phyloP scores from a whole-genome alignment of 2,113 vertebrate genomes.

The Eptesicus fuscus region DNA sequence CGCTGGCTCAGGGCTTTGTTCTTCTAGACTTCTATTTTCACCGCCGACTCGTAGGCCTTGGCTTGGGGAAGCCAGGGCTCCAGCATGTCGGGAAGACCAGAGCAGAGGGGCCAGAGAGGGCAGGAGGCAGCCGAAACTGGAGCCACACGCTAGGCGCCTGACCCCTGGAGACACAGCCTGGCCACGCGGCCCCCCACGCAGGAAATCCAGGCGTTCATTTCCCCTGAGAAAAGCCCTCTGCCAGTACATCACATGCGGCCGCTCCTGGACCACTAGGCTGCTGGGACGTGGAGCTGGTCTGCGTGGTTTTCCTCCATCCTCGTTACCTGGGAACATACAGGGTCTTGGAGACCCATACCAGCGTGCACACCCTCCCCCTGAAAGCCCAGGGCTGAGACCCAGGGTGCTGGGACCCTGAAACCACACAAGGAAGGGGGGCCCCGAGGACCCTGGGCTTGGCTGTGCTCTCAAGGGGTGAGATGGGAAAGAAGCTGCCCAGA shows the following conservation, averaged over 20 bases:
- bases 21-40: constrained; percentile 54
- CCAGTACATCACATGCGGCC: neutral
- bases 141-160: neutral
- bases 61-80: neutral
- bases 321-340: neutral
- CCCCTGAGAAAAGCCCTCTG: neutral
- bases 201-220: neutral
- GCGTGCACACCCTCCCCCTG: neutral
- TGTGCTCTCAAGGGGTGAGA: neutral
- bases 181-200: neutral
- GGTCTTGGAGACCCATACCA: neutral
- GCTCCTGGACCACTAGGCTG: neutral
- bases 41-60: constrained; percentile 18
- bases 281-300: neutral
- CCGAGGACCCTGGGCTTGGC: neutral
- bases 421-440: neutral
- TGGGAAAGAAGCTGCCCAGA: neutral
- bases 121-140: neutral
- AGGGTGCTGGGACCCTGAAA: neutral
- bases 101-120: neutral
- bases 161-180: neutral
- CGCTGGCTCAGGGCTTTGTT: neutral
- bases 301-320: neutral
- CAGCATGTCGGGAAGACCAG: neutral
- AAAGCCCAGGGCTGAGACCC: neutral